These are phyloP conservation scores for Suillia variegata DNA, from an alignment of 2,888 invertebrate genomes.

Conservation along the genomic window DNA sequence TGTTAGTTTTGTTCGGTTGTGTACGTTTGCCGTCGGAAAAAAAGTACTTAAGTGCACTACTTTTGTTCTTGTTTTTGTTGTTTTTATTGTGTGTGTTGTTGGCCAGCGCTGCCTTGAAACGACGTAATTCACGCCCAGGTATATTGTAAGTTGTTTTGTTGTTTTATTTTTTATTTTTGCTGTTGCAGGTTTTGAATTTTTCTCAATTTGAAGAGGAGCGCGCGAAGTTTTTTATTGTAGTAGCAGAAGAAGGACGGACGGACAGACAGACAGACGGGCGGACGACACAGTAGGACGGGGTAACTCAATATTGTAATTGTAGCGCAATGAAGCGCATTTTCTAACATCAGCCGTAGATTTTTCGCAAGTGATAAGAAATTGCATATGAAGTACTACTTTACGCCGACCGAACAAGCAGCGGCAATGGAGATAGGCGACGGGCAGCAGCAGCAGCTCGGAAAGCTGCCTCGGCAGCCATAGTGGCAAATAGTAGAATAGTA, in stretches of 20 bases:
- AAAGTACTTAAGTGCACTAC: conserved; percentile 4
- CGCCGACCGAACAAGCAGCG: no score
- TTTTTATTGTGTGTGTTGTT: background rate
- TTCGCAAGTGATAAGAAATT: conserved; percentile 56
- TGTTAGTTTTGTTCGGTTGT: background rate
- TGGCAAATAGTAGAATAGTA: background rate
- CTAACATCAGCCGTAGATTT: conserved; percentile 41
- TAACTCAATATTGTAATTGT: conserved; percentile 37
- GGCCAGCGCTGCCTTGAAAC: conserved; percentile 23
- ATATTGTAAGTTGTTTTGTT: conserved; percentile 16
- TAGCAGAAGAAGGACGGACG: background rate
- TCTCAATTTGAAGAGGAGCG: background rate
- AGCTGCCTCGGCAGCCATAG: background rate
- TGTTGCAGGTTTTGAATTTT: background rate
- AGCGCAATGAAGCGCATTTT: conserved; percentile 20
- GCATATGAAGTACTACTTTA: conserved; percentile 39
- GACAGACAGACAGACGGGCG: background rate
- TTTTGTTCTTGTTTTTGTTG: background rate
- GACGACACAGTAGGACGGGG: conserved; percentile 22
- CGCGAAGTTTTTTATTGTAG: background rate
- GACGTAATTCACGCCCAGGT: conserved; percentile 57
- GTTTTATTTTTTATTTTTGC: background rate
- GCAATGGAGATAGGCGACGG: no score
- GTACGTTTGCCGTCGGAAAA: background rate
- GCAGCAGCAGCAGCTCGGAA: no score